Base-by-base conservation (phyloP, 2,113 vertebrate species). In the Centropristis striata region DNA sequence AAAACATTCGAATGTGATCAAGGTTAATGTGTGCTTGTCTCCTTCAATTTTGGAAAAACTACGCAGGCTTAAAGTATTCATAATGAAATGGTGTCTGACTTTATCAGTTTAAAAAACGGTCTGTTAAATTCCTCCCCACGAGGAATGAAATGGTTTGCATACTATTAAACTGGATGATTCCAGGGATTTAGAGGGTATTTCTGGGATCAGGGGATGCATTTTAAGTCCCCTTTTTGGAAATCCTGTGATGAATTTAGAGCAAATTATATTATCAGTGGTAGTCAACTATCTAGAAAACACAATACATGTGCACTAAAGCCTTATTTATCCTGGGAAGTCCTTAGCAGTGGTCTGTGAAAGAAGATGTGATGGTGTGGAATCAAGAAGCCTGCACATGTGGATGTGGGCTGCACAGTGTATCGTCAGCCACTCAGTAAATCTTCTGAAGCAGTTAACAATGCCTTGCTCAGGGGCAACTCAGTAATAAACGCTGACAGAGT, bases 1-100 rank as follows among this genome's bases (percentile, higher is more conserved):
- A 32, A 32, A 32, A 73, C 81, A 77, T 89, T 90, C 39, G 90
- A 92, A 90, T 90, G 78, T 88, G 32, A 32, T 32, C 32, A 32
- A 32, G 66, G 69, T 78, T 71, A 73, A 54, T 61, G 72, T 84
- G 54, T 39, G 67, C 75, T 70, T 71, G 20, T 11, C 54, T 72
- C 53, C 53, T 72, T 65, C 36, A 9, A 32, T 4, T 47, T 67
- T 79, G 81, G 63, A 84, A 85, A 74, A 69, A 75, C 39, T 49
- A 44, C 68, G 71, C 44, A 75, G 57, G 14, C 41, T 83, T 69
- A 25, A 66, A 63, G 63, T 65, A 81, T 74, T 50, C 23, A 57
- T 51, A 86, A 78, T 82, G 25, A 84, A 83, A 74, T 75, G 49
- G 54, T 80, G 68, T 75, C 73, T 79, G 78, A 76, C 47, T 86